Conservation (phyloP, 1,140 invertebrate species). For the Metaphire vulgaris region DNA sequence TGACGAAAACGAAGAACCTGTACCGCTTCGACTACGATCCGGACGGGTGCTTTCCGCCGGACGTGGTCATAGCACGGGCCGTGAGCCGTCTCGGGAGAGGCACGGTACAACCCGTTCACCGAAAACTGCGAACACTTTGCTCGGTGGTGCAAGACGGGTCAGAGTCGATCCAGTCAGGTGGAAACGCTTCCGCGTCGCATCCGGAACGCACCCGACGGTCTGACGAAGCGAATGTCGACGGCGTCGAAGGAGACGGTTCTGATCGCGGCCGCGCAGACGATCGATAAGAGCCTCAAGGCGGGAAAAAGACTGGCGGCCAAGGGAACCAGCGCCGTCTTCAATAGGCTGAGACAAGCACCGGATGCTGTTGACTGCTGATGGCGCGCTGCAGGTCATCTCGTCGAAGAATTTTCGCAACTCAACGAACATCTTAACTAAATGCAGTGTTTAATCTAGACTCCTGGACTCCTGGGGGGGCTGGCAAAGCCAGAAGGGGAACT, state of each 20-base stretch:
- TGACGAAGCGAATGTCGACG: too few relatives aligned
- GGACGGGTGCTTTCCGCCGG: neutral
- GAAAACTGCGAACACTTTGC: constrained; percentile 10
- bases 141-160: constrained; percentile 10
- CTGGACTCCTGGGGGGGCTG: too few relatives aligned
- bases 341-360: neutral
- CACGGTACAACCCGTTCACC: neutral
- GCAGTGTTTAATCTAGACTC: too few relatives aligned
- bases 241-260: neutral
- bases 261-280: neutral
- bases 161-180: neutral
- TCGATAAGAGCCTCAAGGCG: neutral
- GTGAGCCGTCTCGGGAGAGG: neutral
- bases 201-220: neutral
- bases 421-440: too few relatives aligned
- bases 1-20: neutral
- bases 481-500: too few relatives aligned
- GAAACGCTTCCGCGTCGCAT: neutral
- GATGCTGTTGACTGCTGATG: neutral
- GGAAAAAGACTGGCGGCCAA: neutral
- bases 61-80: neutral
- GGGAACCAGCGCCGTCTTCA: neutral
- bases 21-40: neutral
- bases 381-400: too few relatives aligned
- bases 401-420: too few relatives aligned